Evolutionary conservation across 2,797 vertebrate genomes (phyloP), one percentile per base, ranked within the genome.

Genomic region (Hipposideros larvatus): DNA sequence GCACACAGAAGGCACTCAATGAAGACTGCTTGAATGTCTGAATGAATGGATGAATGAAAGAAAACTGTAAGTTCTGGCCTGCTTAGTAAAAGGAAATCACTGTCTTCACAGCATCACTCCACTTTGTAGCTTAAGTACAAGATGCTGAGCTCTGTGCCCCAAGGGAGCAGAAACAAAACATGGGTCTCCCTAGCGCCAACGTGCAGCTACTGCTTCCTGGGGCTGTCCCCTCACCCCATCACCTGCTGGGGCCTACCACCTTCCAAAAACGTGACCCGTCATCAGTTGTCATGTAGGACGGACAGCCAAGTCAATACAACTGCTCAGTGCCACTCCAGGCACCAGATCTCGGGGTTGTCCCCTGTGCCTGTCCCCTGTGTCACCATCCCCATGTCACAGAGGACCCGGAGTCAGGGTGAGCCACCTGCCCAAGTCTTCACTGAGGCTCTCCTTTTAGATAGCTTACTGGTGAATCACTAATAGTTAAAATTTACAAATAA

Each of bases 1-100:
- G 57, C 48, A 51, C 55, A 53, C 37, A 41, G 43, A 26, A 15
- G 59, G 61, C 0, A 2, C 41, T 5, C 26, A 0, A 0, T 22
- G 24, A 63, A 87, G 70, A 34, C 21, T 9, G 43, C 41, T 0
- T 31, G 26, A 68, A 63, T 9, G 43, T 15, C 16, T 10, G 9
- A 48, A 18, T n/a, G 34, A 11, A 55, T 2, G 57, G 19, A 21
- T 8, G 9, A 31, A 26, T 57, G 41, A 43, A 87, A 3, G 28
- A 43, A 16, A 77, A 77, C 14, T 11, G 2, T 1, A 9, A n/a
- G 22, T 61, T 21, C 57, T 28, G 46, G 34, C n/a, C 41, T 61
- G 21, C 66, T 22, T 53, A 26, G 46, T 28, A 13, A 51, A 14
- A 43, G 79, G 75, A 26, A 34, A 43, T 10, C 4, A 28, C 41